Base-by-base conservation (phyloP, 2,888 invertebrate species). In the Chrysomela aeneicollis region DNA sequence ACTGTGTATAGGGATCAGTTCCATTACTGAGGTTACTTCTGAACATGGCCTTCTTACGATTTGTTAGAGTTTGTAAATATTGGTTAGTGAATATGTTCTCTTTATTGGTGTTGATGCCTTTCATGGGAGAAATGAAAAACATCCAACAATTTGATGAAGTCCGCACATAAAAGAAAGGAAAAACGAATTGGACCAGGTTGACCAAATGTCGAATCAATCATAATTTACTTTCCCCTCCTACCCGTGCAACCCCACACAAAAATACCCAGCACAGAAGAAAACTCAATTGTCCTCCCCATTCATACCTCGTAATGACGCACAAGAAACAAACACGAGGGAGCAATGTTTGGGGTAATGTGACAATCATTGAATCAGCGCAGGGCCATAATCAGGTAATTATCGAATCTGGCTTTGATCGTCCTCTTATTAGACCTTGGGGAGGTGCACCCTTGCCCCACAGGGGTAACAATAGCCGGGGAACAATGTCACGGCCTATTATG, bases 341-440 rank as follows among this genome's bases (percentile, higher is more conserved):
- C 75, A 73, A 75, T 74, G 76, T 78, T 76, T 76, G 75, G 75
- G 76, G 74, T 77, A 78, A 77, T 77, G 79, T 69, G 77, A 78
- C 79, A 79, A 78, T 80, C 75, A 79, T 78, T 78, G 79, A 79
- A 80, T 80, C 78, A 76, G 72, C 63, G 66, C 68, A 67, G 76
- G 74, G 73, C 74, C 72, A 76, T 77, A 80, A 80, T 80, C 80
- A 80, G 80, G 79, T 80, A 81, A 81, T 81, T 80, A 81, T 79
- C 76, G 79, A 79, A 79, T 79, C 77, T 74, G 78, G 76, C 77
- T 74, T 78, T 78, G 77, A 78, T 78, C 77, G 79, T 68, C 72
- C 71, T 74, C 77, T 79, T 79, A 79, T 79, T 79, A 75, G 74
- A 69, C 73, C 52, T 71, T 62, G 68, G 75, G 76, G 74, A 73